A percentile compares a stretch with the other conserved stretches of the same genome.
Conservation (phyloP, 2,797 vertebrate species). For the Notoglanidium macrostoma region DNA sequence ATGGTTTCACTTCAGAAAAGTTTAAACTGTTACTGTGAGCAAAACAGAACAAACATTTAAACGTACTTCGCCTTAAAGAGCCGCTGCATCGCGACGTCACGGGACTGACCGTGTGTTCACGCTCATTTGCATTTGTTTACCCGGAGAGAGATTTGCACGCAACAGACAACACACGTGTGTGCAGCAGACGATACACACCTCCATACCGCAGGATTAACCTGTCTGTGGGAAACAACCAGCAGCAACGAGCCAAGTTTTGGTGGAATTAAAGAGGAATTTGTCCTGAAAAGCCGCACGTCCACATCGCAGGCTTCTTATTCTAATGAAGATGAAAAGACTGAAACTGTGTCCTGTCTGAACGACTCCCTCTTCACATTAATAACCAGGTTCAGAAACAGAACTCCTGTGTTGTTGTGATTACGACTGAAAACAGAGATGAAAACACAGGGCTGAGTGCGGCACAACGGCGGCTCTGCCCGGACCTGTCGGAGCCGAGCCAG, state of each 20-base stretch:
- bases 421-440: constrained; percentile 23
- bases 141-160: neutral
- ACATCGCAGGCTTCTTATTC: neutral
- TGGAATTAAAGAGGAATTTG: neutral
- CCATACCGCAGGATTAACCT: neutral
- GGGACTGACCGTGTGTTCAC: neutral
- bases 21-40: neutral
- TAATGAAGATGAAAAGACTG: constrained; percentile 1
- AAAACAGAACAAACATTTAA: neutral
- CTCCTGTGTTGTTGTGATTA: constrained; percentile 37
- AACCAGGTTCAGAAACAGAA: constrained; percentile 18
- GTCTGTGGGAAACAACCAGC: constrained; percentile 4
- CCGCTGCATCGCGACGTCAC: too few relatives aligned
- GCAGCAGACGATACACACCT: neutral
- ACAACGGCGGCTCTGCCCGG: constrained; percentile 48
- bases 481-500: constrained; percentile 43
- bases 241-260: neutral
- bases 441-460: constrained; percentile 45
- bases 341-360: constrained; percentile 22
- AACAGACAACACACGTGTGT: neutral
- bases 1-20: neutral
- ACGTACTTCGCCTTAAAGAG: neutral
- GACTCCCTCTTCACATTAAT: constrained; percentile 28
- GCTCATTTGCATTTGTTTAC: neutral
- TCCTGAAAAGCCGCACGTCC: neutral